Percentiles rank a stretch among this genome's conserved stretches.
Conservation (phyloP, 2,797 vertebrate genomes). For the Fistularia tabacaria region DNA sequence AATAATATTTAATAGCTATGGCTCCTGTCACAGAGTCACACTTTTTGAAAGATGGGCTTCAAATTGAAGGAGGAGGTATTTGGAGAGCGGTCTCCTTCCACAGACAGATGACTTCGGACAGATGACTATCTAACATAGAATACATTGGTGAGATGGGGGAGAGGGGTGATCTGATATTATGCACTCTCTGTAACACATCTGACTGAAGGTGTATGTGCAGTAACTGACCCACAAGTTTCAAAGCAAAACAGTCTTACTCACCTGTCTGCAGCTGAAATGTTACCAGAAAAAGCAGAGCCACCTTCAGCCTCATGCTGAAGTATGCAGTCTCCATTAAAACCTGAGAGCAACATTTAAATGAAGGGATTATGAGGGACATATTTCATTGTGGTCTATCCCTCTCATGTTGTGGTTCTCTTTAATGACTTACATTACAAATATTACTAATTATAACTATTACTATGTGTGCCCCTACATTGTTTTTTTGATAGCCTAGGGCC, state of each 20-base stretch:
- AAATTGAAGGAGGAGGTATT: no score
- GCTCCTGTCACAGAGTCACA: no score
- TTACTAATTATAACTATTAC: no score
- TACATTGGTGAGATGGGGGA: no score
- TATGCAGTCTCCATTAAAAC: slow-evolving; percentile 47
- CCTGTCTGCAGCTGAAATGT: slow-evolving; percentile 55
- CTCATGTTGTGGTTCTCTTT: background rate
- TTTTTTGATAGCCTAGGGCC: background rate
- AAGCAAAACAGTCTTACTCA: slow-evolving; percentile 46
- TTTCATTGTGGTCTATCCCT: background rate
- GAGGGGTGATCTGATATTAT: no score
- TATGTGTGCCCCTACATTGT: background rate
- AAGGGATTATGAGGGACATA: background rate
- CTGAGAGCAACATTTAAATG: slow-evolving; percentile 19
- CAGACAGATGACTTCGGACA: no score
- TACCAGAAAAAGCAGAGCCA: slow-evolving; percentile 45
- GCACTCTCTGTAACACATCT: no score
- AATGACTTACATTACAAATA: background rate
- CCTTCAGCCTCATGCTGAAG: slow-evolving; percentile 17
- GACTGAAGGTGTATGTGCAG: background rate
- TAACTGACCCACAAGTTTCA: background rate
- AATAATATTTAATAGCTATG: no score
- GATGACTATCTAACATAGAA: no score
- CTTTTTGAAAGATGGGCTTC: no score
- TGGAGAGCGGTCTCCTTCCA: no score